phyloP scores from a whole-genome alignment of 2,888 invertebrate genomes.

The Ormyrus rosae region DNA sequence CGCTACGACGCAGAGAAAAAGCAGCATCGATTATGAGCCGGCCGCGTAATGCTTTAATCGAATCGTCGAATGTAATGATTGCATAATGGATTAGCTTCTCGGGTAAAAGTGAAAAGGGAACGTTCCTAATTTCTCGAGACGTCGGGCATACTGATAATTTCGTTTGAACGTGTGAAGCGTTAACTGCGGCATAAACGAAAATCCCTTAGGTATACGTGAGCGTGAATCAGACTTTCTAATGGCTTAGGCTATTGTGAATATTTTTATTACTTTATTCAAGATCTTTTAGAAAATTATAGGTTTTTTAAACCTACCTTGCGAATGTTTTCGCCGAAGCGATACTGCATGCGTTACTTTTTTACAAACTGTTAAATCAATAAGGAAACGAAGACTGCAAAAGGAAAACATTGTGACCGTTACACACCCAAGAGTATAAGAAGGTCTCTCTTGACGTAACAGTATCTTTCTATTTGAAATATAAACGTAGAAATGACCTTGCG shows the following conservation, averaged over 20 bases:
- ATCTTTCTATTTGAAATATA: neutral
- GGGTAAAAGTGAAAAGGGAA: neutral
- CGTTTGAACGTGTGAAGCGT: slow-evolving; percentile 6
- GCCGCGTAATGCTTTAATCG: neutral
- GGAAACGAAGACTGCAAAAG: no score
- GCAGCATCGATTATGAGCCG: neutral
- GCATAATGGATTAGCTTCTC: neutral
- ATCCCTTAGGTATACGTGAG: neutral
- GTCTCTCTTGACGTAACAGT: neutral
- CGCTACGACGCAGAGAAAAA: neutral
- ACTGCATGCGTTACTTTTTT: neutral
- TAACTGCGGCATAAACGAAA: slow-evolving; percentile 19
- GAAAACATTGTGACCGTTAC: no score
- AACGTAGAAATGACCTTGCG: no score
- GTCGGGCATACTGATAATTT: neutral
- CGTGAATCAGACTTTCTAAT: slow-evolving; percentile 16
- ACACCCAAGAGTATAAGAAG: neutral
- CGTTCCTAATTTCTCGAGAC: no score
- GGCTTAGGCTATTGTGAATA: neutral
- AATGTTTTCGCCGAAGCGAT: no score
- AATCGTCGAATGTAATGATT: slow-evolving; percentile 26
- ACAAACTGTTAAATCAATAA: neutral
- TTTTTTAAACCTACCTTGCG: no score
- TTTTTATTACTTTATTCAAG: neutral
- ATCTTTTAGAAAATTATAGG: no score